Evolutionary conservation across 2,113 vertebrate genomes (phyloP), one percentile per base, ranked within the genome.

Genomic region (Chionodraco myersi): DNA sequence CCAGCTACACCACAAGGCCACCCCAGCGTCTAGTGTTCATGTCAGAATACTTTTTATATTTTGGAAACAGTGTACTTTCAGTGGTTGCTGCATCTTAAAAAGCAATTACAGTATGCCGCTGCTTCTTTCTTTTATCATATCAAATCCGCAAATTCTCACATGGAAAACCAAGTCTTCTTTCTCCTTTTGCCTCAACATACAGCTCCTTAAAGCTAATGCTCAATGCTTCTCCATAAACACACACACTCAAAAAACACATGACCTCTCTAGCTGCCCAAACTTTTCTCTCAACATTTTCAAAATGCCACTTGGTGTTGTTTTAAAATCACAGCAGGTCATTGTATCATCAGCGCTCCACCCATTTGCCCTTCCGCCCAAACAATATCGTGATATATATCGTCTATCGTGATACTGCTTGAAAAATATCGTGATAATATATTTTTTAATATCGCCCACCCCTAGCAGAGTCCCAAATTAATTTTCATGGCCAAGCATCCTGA

Each of bases 311-410:
- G 4, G 6, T 65, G 48, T 51, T 69, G 36, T 54, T 68, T 58
- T 77, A 56, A 72, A 64, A 66, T 48, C 49, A 71, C 60, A 72
- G 74, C 47, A 56, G 61, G 57, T 72, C 62, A 70, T 76, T 44
- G 41, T 76, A 51, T 36, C 45, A 53, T 62, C 62, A 26, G 60
- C 4, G 18, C 56, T 69, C 75, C 57, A 72, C 66, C 71, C 30
- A 52, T 41, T 69, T 64, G 75, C 53, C 30, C 45, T 73, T 79
- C 68, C 49, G 12, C 68, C 11, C 16, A 62, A 61, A 58, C 56
- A 52, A 10, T 21, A 21, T 21, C 21, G 21, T 21, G 21, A 21
- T 21, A 21, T 21, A 21, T 21, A 21, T 21, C 21, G 21, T 21
- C 21, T 21, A 21, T 21, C 21, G 21, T 21, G 21, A 21, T 21